These are phyloP conservation scores for Brachionus plicatilis DNA, from an alignment of 1,140 invertebrate genomes.

Conservation along the genomic window DNA sequence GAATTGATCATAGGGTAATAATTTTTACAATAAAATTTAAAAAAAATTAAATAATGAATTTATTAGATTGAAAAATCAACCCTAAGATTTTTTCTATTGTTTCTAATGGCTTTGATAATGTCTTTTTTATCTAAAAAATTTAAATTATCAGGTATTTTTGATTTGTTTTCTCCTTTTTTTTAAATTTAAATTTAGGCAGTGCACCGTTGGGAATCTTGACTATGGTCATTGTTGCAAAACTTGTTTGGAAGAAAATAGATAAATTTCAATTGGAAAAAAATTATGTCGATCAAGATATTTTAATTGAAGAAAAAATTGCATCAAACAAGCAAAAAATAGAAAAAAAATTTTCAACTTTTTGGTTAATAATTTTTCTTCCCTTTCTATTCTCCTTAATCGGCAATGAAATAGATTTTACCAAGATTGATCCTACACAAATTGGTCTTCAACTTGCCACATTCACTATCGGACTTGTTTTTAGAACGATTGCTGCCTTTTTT, in stretches of 20 bases:
- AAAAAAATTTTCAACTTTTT: conserved; percentile 75
- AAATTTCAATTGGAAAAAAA: background rate
- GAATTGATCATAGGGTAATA: background rate
- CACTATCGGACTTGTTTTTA: conserved; percentile 58
- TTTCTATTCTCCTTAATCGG: conserved; percentile 84
- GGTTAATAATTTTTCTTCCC: conserved; percentile 82
- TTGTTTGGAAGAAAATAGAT: conserved; percentile 23
- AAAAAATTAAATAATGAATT: background rate
- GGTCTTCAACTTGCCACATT: conserved; percentile 57
- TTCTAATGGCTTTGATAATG: background rate
- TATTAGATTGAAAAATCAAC: background rate
- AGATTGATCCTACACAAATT: conserved; percentile 44
- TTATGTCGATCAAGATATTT: background rate
- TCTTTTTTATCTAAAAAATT: background rate
- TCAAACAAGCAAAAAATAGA: conserved; percentile 67
- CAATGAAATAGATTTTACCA: conserved; percentile 64
- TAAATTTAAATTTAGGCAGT: background rate
- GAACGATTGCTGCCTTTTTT: conserved; percentile 61
- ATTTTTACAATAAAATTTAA: background rate
- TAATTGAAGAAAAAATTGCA: background rate
- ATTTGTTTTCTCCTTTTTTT: background rate
- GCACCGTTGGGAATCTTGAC: conserved; percentile 3
- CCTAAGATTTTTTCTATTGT: background rate
- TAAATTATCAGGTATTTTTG: background rate
- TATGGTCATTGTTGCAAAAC: background rate